phyloP scores from a whole-genome alignment of 2,888 invertebrate genomes.

The Silvanus unidentatus region DNA sequence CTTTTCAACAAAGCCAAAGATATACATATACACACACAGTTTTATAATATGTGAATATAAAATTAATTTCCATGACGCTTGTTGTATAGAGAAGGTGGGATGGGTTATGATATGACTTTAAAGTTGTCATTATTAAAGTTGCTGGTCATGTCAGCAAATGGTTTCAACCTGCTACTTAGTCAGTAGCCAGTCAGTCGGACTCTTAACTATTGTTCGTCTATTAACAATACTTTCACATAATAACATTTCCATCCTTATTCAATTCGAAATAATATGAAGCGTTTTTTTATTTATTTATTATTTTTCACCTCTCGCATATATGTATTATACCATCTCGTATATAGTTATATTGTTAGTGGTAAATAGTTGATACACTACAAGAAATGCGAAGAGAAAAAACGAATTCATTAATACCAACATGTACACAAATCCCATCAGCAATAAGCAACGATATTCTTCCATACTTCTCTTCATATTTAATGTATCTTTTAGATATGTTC shows the following conservation, averaged over 20 bases:
- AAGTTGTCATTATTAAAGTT: constrained; percentile 46
- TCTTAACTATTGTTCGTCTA: constrained; percentile 35
- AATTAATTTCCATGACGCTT: constrained; percentile 44
- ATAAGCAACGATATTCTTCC: too few species aligned
- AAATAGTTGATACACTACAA: too few species aligned
- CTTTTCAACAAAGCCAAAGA: too few species aligned
- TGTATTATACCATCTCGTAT: too few species aligned
- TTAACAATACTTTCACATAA: constrained; percentile 32
- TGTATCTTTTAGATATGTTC: constrained; percentile 13
- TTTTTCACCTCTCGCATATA: too few species aligned
- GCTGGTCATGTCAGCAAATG: constrained; percentile 48
- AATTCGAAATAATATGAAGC: constrained; percentile 13
- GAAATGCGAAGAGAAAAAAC: too few species aligned
- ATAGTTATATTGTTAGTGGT: too few species aligned
- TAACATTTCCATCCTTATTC: constrained; percentile 27
- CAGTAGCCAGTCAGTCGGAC: constrained; percentile 46
- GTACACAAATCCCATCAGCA: too few species aligned
- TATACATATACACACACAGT: too few species aligned
- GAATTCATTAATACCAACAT: too few species aligned
- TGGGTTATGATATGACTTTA: constrained; percentile 40
- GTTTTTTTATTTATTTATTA: too few species aligned
- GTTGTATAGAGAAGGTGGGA: constrained; percentile 36
- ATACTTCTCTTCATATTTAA: constrained; percentile 20
- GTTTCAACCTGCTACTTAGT: constrained; percentile 47
- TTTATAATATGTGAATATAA: constrained; percentile 36